These are phyloP conservation scores for Meiosimyza decipiens DNA, from an alignment of 2,888 invertebrate genomes.

Conservation along the genomic window DNA sequence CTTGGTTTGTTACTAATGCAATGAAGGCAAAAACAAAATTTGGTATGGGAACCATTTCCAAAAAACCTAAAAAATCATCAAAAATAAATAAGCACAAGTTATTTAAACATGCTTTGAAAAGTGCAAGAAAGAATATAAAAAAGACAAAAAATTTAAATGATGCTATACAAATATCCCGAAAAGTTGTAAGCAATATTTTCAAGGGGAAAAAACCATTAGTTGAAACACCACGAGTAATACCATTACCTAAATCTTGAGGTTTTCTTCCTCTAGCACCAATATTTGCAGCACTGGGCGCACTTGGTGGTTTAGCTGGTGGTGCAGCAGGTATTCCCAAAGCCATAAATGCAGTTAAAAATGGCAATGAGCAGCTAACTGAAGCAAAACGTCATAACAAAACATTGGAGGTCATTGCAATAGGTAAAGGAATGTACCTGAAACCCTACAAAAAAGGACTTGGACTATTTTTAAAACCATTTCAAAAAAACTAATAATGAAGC, in stretches of 20 bases:
- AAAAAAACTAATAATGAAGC: conserved; percentile 51
- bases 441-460: conserved; percentile 44
- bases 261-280: conserved; percentile 57
- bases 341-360: conserved; percentile 54
- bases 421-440: conserved; percentile 56
- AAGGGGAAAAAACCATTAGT: conserved; percentile 24
- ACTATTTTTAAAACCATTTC: conserved; percentile 29
- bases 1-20: conserved; percentile 34
- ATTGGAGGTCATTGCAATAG: no score
- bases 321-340: conserved; percentile 54
- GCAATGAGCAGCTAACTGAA: conserved; percentile 53
- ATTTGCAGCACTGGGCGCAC: conserved; percentile 54
- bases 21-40: conserved; percentile 43
- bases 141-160: conserved; percentile 31
- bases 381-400: conserved; percentile 38
- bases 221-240: conserved; percentile 50
- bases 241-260: conserved; percentile 58
- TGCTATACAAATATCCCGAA: neutral
- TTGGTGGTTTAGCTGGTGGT: conserved; percentile 53
- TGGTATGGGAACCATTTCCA: conserved; percentile 38
- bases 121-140: conserved; percentile 32
- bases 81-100: conserved; percentile 20
- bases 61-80: conserved; percentile 9
- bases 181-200: neutral
- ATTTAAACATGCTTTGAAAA: conserved; percentile 31